Evolutionary conservation across 2,113 vertebrate genomes (phyloP), one percentile per base, ranked within the genome.

Genomic region (Isichthys henryi): DNA sequence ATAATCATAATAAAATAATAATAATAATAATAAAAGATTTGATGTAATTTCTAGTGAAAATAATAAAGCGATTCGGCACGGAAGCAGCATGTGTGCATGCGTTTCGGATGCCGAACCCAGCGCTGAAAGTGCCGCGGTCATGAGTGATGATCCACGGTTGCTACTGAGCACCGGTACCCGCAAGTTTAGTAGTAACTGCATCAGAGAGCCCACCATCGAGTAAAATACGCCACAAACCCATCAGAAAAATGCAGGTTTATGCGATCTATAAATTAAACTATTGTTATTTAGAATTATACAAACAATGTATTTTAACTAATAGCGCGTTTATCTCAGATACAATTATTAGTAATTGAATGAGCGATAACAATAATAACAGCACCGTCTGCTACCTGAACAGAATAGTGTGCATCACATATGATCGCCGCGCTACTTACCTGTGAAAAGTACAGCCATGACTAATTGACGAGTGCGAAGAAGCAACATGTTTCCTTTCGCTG

Each of bases 401-500:
- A 45, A 83, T 83, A 83, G 17, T 21, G 21, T 46, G 2, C 6
- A 48, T 83, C 21, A 48, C 7, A 23, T 23, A n/a, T 48, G 39
- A 45, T 19, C 85, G 39, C 39, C 50, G 48, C n/a, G 90, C 86
- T 86, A 88, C 95, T 96, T 94, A 96, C 95, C 95, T 95, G 91
- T 92, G 74, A 93, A 92, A 92, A 95, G 94, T 91, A 94, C 84
- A 84, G 56, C 53, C 90, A 94, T 83, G 91, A 92, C 88, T 77
- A 89, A 92, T 88, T 94, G 94, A 84, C 95, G 94, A 89, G 91
- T 89, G 70, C 92, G 85, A 87, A 95, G 91, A 86, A 92, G 94
- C 95, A 95, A 95, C 96, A 96, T 96, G 95, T 96, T 96, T 94
- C 90, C 91, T 91, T 88, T 88, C 88, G 90, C 84, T 74, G 45